Evolutionary conservation across 2,113 vertebrate genomes (phyloP).

Genomic region (Charadrius vociferus): DNA sequence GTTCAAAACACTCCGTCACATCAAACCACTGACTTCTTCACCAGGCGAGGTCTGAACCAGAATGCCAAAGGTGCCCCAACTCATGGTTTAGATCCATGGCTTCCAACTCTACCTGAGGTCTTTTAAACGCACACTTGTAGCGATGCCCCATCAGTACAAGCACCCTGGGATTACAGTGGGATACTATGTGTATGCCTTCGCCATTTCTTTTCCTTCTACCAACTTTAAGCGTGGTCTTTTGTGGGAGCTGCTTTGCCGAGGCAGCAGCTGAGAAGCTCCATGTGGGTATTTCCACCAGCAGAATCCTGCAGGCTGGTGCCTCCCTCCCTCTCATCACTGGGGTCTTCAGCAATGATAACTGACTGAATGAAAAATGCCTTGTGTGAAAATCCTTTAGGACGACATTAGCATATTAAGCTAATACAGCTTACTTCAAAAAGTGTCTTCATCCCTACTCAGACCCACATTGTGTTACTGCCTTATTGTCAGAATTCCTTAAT

Average conservation of each 20-base stretch:
- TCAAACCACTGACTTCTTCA: background rate
- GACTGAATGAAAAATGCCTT: background rate
- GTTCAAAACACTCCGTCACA: accelerated
- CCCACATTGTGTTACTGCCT: background rate
- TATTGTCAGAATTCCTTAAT: background rate
- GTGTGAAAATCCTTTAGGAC: background rate
- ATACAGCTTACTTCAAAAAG: background rate
- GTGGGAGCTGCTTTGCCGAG: background rate
- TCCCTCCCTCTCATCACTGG: background rate
- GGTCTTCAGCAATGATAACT: background rate
- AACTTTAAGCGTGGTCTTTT: background rate
- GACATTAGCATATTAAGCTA: too few relatives aligned
- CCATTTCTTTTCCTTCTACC: background rate
- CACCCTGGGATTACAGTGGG: background rate
- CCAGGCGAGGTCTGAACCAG: too few relatives aligned
- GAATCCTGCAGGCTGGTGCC: background rate
- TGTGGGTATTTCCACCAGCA: background rate
- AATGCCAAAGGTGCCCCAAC: accelerated
- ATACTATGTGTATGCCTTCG: too few relatives aligned
- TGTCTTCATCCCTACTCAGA: background rate
- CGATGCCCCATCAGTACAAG: background rate
- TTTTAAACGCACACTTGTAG: accelerated
- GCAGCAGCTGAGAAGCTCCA: background rate
- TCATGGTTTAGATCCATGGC: accelerated
- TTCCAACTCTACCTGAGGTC: accelerated